Conservation (phyloP, 2,113 vertebrate species). For the Centrocercus urophasianus region DNA sequence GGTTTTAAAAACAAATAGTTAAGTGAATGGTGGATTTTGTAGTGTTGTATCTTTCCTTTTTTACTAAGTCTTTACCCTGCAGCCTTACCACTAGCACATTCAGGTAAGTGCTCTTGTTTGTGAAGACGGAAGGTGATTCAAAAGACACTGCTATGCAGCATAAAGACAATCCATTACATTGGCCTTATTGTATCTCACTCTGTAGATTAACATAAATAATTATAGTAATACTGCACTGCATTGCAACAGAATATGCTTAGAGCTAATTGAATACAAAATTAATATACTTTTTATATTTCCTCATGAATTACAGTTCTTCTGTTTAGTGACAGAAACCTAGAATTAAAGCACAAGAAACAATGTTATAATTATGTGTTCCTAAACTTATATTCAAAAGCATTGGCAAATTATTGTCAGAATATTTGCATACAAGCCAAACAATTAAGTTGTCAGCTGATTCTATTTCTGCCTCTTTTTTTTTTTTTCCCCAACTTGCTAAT, state of each 20-base stretch:
- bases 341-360: constrained; percentile 72
- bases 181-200: background rate
- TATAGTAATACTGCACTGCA: constrained; percentile 40
- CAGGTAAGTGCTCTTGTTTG: background rate
- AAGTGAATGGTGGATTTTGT: background rate
- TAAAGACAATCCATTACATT: constrained; percentile 32
- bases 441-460: constrained; percentile 56
- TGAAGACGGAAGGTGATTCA: constrained; percentile 16
- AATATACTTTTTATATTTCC: constrained; percentile 48
- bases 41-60: background rate
- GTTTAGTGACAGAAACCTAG: constrained; percentile 74
- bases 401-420: constrained; percentile 58
- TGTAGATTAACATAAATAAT: constrained; percentile 57
- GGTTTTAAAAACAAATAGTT: background rate
- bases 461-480: constrained; percentile 13
- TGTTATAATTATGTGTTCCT: constrained; percentile 61
- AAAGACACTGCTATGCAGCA: background rate
- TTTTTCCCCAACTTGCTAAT: background rate
- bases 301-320: constrained; percentile 59
- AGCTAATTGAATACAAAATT: constrained; percentile 57
- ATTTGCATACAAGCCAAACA: constrained; percentile 48
- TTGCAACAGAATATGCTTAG: constrained; percentile 41
- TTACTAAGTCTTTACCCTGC: background rate
- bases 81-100: background rate
- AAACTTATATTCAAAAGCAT: constrained; percentile 53